A percentile compares a stretch with the other conserved stretches of the same genome.
phyloP scores from a whole-genome alignment of 2,888 invertebrate species.

The Troides helena region DNA sequence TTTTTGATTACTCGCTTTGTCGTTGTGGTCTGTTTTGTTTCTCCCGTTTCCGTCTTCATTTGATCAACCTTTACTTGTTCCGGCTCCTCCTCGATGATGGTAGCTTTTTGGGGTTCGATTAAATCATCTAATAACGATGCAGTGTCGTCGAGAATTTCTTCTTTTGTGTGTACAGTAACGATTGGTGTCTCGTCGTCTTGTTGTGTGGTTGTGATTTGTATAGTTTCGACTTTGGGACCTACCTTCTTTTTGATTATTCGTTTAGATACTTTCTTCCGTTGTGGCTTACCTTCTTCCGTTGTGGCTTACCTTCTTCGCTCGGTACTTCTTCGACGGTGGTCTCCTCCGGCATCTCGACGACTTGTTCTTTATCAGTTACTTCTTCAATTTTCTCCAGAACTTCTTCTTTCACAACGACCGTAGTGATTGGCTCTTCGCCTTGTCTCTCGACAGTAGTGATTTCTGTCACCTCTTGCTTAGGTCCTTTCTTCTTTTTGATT shows the following conservation, averaged over 20 bases:
- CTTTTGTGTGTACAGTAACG: slow-evolving; percentile 44
- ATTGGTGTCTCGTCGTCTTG: slow-evolving; percentile 42
- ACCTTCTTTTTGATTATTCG: slow-evolving; percentile 42
- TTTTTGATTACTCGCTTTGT: too few species aligned
- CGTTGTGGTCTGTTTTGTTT: slow-evolving; percentile 36
- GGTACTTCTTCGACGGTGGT: slow-evolving; percentile 34
- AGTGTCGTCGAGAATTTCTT: slow-evolving; percentile 35
- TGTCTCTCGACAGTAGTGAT: slow-evolving; percentile 36
- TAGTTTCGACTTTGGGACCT: slow-evolving; percentile 35
- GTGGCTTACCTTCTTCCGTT: slow-evolving; percentile 34
- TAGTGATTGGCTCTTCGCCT: slow-evolving; percentile 40
- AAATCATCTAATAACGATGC: slow-evolving; percentile 24
- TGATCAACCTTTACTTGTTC: slow-evolving; percentile 35
- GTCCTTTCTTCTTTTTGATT: slow-evolving; percentile 38
- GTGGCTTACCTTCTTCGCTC: slow-evolving; percentile 23
- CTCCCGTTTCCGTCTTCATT: slow-evolving; percentile 23
- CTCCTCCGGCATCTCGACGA: slow-evolving; percentile 49
- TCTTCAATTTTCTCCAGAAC: slow-evolving; percentile 21
- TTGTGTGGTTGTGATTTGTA: slow-evolving; percentile 36
- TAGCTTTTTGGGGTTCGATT: slow-evolving; percentile 29
- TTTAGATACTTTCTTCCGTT: too few species aligned
- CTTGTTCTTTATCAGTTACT: too few species aligned
- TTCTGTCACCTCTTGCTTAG: slow-evolving; percentile 36
- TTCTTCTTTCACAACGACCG: slow-evolving; percentile 38
- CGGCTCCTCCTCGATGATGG: slow-evolving; percentile 15